A percentile compares a stretch with the other conserved stretches of the same genome.
phyloP scores from a whole-genome alignment of 2,113 vertebrate genomes.

The Sorex fumeus region DNA sequence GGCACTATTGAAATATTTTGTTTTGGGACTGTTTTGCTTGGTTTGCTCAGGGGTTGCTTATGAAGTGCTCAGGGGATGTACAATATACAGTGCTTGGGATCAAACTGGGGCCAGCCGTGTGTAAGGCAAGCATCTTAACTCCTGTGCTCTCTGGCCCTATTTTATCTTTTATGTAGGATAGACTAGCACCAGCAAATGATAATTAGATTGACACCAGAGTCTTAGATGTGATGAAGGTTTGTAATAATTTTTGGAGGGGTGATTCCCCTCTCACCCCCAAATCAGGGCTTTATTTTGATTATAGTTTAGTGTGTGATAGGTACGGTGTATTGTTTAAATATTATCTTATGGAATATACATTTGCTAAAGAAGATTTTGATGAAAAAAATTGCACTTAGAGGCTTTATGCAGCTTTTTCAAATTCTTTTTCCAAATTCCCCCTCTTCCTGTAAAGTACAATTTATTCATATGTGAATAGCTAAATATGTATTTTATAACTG shows the following conservation, averaged over 20 bases:
- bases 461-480: slow-evolving; percentile 42
- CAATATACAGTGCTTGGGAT: too few relatives aligned
- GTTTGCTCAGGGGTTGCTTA: too few relatives aligned
- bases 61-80: too few relatives aligned
- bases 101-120: too few relatives aligned
- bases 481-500: background rate
- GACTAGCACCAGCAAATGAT: background rate
- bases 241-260: slow-evolving; percentile 39
- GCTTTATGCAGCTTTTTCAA: background rate
- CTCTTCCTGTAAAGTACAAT: background rate
- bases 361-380: slow-evolving; percentile 45
- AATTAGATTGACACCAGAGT: slow-evolving; percentile 19
- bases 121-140: too few relatives aligned
- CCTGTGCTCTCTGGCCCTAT: background rate
- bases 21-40: too few relatives aligned
- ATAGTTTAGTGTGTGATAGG: slow-evolving; percentile 14
- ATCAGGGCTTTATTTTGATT: slow-evolving; percentile 20
- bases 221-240: slow-evolving; percentile 52
- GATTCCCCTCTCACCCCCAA: background rate
- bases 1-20: too few relatives aligned
- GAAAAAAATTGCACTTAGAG: slow-evolving; percentile 26
- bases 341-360: slow-evolving; percentile 11
- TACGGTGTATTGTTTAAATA: slow-evolving; percentile 24
- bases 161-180: slow-evolving; percentile 51
- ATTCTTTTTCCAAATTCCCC: background rate